phyloP scores from a whole-genome alignment of 2,113 vertebrate genomes.

The Paramormyrops kingsleyae region DNA sequence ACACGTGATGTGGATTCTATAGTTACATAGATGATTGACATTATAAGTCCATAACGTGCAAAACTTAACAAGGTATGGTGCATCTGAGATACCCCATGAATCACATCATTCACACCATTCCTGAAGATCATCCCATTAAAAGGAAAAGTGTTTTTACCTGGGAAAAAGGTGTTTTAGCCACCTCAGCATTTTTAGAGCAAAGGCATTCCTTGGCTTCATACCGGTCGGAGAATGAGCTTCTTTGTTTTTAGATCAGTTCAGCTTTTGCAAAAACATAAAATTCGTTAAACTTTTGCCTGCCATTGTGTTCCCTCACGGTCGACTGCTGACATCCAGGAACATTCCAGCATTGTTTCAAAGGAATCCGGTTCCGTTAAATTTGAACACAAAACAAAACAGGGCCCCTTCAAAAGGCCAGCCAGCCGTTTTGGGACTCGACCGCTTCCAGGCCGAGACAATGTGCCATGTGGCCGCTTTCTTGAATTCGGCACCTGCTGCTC shows the following conservation, averaged over 20 bases:
- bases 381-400: background rate
- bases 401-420: background rate
- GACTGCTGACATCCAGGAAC: background rate
- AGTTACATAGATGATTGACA: background rate
- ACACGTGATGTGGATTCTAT: background rate
- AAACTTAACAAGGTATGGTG: background rate
- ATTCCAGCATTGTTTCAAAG: background rate
- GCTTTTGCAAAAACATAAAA: background rate
- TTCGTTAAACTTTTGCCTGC: background rate
- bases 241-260: background rate
- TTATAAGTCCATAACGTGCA: background rate
- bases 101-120: background rate
- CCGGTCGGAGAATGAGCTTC: background rate
- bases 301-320: background rate
- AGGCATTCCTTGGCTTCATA: background rate
- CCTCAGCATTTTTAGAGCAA: background rate
- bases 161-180: background rate
- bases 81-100: background rate
- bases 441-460: constrained; percentile 6
- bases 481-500: constrained; percentile 30
- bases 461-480: background rate
- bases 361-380: background rate
- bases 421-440: constrained; percentile 2
- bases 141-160: background rate
- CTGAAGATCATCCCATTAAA: background rate